Evolutionary conservation across 2,113 vertebrate genomes (phyloP).

Genomic region (Oxyura jamaicensis): DNA sequence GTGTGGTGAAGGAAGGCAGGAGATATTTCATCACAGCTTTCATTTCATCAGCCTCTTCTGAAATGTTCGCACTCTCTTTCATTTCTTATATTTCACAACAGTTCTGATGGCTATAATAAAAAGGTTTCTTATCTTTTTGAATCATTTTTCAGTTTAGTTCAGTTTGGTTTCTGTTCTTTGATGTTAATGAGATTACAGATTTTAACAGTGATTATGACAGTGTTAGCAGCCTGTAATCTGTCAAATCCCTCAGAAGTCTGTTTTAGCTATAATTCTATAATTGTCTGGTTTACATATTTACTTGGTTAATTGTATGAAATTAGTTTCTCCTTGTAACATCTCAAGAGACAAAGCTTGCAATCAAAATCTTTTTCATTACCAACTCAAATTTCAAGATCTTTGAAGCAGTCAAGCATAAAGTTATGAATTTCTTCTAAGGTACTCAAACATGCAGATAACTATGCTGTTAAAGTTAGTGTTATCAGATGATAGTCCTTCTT

Average conservation of each 20-base stretch:
- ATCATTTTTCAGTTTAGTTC: background rate
- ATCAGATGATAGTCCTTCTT: background rate
- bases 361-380: background rate
- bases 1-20: background rate
- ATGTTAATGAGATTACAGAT: slow-evolving; percentile 31
- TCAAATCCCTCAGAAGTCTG: slow-evolving; percentile 17
- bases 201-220: slow-evolving; percentile 23
- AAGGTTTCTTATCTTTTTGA: background rate
- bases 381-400: background rate
- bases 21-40: background rate
- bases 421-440: background rate
- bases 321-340: background rate
- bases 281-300: background rate
- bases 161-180: background rate
- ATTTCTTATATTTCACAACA: background rate
- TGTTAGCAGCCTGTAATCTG: slow-evolving; percentile 45
- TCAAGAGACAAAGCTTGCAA: background rate
- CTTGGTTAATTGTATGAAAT: background rate
- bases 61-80: background rate
- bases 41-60: background rate
- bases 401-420: background rate
- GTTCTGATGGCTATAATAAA: background rate
- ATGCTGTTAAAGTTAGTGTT: background rate
- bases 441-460: background rate
- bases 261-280: background rate